Evolutionary conservation across 2,888 invertebrate species (phyloP).

Genomic region (Thecocarcelia acutangulata): DNA sequence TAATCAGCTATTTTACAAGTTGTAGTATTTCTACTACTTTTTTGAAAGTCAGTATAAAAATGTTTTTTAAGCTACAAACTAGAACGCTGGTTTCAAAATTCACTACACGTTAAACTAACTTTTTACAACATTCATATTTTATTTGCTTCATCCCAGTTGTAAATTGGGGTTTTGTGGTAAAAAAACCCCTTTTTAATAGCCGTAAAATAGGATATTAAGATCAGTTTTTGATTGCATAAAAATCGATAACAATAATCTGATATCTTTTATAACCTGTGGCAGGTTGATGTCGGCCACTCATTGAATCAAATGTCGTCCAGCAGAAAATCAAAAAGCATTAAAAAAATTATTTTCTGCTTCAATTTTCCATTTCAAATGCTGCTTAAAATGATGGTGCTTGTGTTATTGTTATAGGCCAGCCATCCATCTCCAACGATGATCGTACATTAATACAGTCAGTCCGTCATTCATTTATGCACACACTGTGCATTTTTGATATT

Average conservation of each 20-base stretch:
- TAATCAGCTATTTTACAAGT: too few relatives aligned
- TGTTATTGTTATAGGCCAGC: constrained; percentile 17
- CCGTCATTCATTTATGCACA: constrained; percentile 52
- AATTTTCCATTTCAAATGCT: constrained; percentile 59
- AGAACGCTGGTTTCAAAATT: too few relatives aligned
- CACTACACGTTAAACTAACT: too few relatives aligned
- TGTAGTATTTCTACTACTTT: too few relatives aligned
- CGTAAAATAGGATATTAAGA: constrained; percentile 10
- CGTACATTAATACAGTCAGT: constrained; percentile 34
- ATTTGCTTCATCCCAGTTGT: too few relatives aligned
- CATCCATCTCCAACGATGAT: constrained; percentile 10
- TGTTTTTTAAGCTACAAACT: too few relatives aligned
- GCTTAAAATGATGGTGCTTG: constrained; percentile 51
- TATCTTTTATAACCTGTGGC: constrained; percentile 16
- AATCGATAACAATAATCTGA: constrained; percentile 56
- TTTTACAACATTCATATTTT: too few relatives aligned
- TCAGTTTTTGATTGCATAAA: constrained; percentile 33
- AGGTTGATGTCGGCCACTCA: constrained; percentile 53
- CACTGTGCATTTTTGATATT: constrained; percentile 8
- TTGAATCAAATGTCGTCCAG: background rate
- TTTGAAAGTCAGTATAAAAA: too few relatives aligned
- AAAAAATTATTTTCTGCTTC: constrained; percentile 54
- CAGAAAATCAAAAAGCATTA: background rate
- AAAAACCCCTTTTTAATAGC: constrained; percentile 23
- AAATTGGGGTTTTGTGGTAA: background rate